Evolutionary conservation across 2,888 invertebrate species (phyloP).

Genomic region (Vesta saturnalis): DNA sequence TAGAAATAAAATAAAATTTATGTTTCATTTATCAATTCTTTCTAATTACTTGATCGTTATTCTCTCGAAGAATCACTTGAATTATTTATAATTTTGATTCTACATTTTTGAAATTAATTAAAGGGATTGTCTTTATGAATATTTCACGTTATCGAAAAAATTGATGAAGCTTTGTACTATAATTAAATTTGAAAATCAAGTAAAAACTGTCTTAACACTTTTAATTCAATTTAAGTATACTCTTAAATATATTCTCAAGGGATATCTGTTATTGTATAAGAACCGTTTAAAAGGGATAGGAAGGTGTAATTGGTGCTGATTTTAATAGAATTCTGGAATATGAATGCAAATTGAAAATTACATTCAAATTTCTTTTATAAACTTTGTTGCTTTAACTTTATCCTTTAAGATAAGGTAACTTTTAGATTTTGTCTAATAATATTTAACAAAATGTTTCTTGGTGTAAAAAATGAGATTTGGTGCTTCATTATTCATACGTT

Average conservation of each 20-base stretch:
- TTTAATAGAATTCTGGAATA: neutral
- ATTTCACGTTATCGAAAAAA: neutral
- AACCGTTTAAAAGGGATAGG: neutral
- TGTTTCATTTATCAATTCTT: too few relatives aligned
- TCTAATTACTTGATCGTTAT: too few relatives aligned
- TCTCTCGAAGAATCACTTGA: too few relatives aligned
- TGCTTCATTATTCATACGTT: too few relatives aligned
- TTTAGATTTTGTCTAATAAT: neutral
- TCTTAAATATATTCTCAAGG: neutral
- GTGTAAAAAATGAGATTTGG: too few relatives aligned
- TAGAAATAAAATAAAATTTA: too few relatives aligned
- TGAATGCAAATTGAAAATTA: neutral
- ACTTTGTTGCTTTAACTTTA: neutral
- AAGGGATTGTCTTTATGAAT: too few relatives aligned
- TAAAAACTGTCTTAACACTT: neutral
- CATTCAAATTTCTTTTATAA: neutral
- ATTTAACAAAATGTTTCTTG: too few relatives aligned
- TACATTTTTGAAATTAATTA: too few relatives aligned
- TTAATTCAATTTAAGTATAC: neutral
- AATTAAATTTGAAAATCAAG: neutral
- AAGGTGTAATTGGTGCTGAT: neutral
- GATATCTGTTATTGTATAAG: neutral
- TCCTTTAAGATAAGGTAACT: neutral
- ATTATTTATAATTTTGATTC: too few relatives aligned
- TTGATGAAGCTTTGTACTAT: neutral